Base-by-base conservation (phyloP, 2,888 invertebrate genomes). In the Blastobasis adustella region DNA sequence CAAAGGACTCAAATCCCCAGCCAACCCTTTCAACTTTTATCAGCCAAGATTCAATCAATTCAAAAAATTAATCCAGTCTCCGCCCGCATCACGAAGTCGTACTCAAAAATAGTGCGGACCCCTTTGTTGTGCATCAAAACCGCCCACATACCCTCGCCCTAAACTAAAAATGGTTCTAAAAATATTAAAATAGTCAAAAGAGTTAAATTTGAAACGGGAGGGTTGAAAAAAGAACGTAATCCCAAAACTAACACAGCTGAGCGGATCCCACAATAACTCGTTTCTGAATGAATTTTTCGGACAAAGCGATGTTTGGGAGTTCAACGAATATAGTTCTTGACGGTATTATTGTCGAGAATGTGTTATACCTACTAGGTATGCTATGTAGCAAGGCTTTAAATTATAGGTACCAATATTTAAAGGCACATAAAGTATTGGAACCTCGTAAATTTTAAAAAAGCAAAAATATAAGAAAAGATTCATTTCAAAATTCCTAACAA, bases 171-270 rank as follows among this genome's bases (percentile, higher is more conserved):
- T 74, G 71, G 74, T 80, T 79, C 79, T 77, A 80, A 74, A 85
- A 86, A 84, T 87, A 87, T 87, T 88, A 85, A 87, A 88, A 87
- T 82, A 84, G 83, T 82, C 78, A 84, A 87, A 87, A 86, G 87
- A 86, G 87, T 87, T 88, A 84, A 87, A 87, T 81, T 83, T 87
- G 82, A 87, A 85, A 53, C 81, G 67, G 73, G 73, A 79, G 83
- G 82, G 81, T 77, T 73, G 66, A 67, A 73, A 79, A 78, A 79
- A 77, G 71, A 67, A 65, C 62, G 63, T 85, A 84, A 87, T 83
- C 84, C 79, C 71, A 76, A 79, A 77, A 79, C 82, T 75, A 84
- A 85, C 85, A 82, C 87, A 88, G 87, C 87, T 87, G 87, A 82
- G 69, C 70, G 64, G 67, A 62, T 71, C 72, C 60, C 67, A 72